Percentiles rank a stretch among this genome's conserved stretches.
phyloP scores from a whole-genome alignment of 2,888 invertebrate genomes.

The Microctonus brassicae region DNA sequence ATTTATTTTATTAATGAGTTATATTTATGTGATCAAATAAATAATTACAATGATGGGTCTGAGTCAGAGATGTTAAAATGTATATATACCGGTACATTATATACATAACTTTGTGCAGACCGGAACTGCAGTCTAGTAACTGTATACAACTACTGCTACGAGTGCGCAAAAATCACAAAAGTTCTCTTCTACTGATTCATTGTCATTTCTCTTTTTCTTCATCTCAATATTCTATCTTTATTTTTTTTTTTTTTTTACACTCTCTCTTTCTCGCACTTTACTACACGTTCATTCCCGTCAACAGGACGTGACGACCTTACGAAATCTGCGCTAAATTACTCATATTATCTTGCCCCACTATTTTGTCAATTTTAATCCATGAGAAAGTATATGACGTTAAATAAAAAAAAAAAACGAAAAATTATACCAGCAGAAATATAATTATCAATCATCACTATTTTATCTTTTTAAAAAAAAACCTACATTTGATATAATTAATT shows the following conservation, averaged over 20 bases:
- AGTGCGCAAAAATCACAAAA: slow-evolving; percentile 40
- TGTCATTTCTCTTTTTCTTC: background rate
- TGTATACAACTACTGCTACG: slow-evolving; percentile 44
- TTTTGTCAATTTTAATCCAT: background rate
- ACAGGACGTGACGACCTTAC: slow-evolving; percentile 19
- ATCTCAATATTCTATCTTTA: background rate
- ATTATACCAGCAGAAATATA: background rate
- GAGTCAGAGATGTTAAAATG: background rate
- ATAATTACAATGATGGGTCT: background rate
- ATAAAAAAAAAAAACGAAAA: background rate
- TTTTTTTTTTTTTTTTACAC: background rate
- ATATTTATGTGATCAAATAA: background rate
- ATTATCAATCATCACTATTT: background rate
- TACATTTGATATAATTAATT: background rate
- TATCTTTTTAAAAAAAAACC: background rate
- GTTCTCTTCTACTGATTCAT: slow-evolving; percentile 30
- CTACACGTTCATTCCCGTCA: background rate
- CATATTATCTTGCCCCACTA: background rate
- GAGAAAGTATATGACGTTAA: background rate
- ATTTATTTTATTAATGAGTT: no score
- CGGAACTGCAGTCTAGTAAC: slow-evolving; percentile 64
- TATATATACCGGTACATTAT: background rate
- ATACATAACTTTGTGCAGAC: slow-evolving; percentile 30
- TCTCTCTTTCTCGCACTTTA: background rate
- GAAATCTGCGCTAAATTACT: slow-evolving; percentile 20